Base-by-base conservation (phyloP, 2,797 vertebrate species). In the Tenualosa ilisha region DNA sequence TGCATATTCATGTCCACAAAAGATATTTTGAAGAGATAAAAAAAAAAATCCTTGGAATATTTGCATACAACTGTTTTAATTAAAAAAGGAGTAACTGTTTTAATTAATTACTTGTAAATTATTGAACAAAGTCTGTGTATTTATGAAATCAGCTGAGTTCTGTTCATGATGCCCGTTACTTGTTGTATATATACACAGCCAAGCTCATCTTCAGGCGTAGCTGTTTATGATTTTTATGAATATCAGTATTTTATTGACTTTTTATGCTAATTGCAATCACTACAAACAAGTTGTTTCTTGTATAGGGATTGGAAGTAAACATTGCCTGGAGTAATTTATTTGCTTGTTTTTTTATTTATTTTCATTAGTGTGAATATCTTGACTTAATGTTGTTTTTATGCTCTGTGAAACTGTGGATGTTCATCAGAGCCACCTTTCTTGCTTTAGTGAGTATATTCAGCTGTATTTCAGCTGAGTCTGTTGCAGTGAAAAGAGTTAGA, bases 271-370 rank as follows among this genome's bases (percentile, higher is more conserved):
- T 85, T 86, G 85, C 84, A 88, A 86, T 88, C 84, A 89, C 86
- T 90, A 75, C 90, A 91, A 91, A 89, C 83, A 89, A 90, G 83
- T 88, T 50, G 65, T 86, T 84, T 50, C 81, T 89, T 91, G 91
- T 89, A 83, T 87, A 85, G 88, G 81, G 88, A 81, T 90, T 93
- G 65, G 89, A 89, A 92, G 91, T 93, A 91, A 93, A 92, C 88
- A 93, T 87, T 89, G 90, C 91, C 89, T 68, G 6, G 17, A 89
- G 90, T 89, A 87, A 84, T 83, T 86, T 91, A 90, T 91, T 88
- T 89, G 84, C 85, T 87, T 50, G 54, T 31, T 88, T 83, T 83
- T 88, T 61, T 83, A 72, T 86, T 88, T 31, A 84, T 86, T 68
- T 82, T 20, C 3, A 11, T 65, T 43, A 75, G 15, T 37, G 43